A percentile compares a stretch with the other conserved stretches of the same genome.
Conservation (phyloP, 1,140 invertebrate species). For the Dreissena rostriformis region DNA sequence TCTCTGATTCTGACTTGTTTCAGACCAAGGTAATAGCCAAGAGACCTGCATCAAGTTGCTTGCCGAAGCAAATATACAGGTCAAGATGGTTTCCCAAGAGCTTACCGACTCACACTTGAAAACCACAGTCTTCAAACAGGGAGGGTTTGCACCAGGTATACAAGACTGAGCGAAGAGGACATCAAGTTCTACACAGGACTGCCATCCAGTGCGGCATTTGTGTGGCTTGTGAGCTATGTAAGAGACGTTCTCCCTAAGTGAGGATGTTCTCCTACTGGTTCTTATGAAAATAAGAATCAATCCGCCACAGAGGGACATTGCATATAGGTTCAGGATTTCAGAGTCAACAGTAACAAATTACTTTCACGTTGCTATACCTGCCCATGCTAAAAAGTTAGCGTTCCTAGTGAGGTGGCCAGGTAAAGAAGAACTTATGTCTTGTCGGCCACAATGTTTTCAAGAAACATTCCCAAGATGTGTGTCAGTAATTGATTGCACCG, state of each 20-base stretch:
- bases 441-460: not conserved
- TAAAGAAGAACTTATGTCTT: not conserved
- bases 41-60: conserved; percentile 10
- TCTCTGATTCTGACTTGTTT: not conserved
- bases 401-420: not conserved
- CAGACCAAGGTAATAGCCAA: not conserved
- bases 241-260: not conserved
- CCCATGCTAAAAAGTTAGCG: not conserved
- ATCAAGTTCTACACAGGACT: not conserved
- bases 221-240: not conserved
- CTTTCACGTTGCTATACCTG: not conserved
- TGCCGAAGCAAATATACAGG: not conserved
- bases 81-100: not conserved
- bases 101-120: not conserved
- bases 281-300: conserved; percentile 14
- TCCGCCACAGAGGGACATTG: not conserved
- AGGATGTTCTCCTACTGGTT: not conserved
- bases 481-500: conserved; percentile 11
- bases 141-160: not conserved
- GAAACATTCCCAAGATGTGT: conserved; percentile 2
- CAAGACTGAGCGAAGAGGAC: not conserved
- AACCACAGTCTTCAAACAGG: not conserved
- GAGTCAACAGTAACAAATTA: not conserved
- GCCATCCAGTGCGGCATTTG: not conserved
- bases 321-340: not conserved